A percentile compares a stretch with the other conserved stretches of the same genome.
These are phyloP conservation scores for Oasisia sp. DNA, from an alignment of 2,888 invertebrate species.

Conservation along the genomic window DNA sequence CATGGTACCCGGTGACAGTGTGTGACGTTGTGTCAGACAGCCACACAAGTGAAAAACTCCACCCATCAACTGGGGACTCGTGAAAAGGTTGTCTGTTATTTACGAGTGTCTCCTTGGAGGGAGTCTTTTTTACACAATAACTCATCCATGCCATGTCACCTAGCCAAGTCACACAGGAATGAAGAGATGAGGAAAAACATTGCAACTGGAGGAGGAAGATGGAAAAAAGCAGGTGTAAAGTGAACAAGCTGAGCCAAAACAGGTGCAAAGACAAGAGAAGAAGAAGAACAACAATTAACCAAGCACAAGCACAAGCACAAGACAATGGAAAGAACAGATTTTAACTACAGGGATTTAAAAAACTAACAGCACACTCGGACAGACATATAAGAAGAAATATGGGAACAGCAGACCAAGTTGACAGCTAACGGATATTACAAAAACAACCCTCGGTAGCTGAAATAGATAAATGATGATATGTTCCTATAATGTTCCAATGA, in stretches of 20 bases:
- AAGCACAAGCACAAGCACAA: background rate
- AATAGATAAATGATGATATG: background rate
- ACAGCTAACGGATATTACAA: background rate
- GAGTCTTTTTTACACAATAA: background rate
- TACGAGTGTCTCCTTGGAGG: background rate
- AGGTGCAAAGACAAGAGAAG: background rate
- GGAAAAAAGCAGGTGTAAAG: background rate
- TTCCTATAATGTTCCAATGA: too few species aligned
- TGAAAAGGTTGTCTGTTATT: background rate
- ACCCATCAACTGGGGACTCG: background rate
- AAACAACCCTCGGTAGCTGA: background rate
- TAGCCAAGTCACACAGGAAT: too few species aligned
- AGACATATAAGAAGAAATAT: background rate
- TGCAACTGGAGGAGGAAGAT: background rate
- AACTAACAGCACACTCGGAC: background rate
- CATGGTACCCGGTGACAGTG: background rate
- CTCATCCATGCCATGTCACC: background rate
- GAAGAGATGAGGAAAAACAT: background rate
- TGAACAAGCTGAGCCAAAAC: background rate
- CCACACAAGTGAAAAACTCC: background rate
- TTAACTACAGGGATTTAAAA: background rate
- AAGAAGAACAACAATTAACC: background rate
- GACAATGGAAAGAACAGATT: background rate
- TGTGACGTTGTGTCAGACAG: background rate
- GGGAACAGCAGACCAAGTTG: background rate